A percentile compares a stretch with the other conserved stretches of the same genome.
phyloP scores from a whole-genome alignment of 2,888 invertebrate species.

The Clitarchus hookeri region DNA sequence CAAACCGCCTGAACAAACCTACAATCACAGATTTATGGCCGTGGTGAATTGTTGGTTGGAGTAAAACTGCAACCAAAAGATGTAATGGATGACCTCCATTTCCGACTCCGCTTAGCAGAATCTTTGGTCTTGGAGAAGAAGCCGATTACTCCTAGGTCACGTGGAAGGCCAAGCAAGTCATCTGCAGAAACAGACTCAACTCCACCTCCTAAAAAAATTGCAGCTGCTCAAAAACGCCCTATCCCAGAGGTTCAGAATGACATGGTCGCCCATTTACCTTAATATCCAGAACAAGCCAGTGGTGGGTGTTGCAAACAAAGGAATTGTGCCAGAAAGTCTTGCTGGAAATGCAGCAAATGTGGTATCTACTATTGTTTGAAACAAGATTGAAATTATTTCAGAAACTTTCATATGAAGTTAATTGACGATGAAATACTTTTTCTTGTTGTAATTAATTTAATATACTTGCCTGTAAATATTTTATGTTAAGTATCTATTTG shows the following conservation, averaged over 20 bases:
- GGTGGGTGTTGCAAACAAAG: neutral
- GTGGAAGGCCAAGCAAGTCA: slow-evolving; percentile 9
- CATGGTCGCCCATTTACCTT: neutral
- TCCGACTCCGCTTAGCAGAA: neutral
- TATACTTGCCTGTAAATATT: neutral
- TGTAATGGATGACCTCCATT: neutral
- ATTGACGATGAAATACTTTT: neutral
- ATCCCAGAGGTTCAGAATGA: neutral
- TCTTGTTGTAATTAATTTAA: neutral
- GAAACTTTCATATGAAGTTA: neutral
- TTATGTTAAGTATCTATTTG: neutral
- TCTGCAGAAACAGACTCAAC: neutral
- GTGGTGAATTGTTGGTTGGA: neutral
- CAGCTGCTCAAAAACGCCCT: neutral
- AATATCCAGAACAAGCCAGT: neutral
- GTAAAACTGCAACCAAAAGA: neutral
- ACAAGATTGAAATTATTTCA: neutral
- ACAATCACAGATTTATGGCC: too few species aligned
- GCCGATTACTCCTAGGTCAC: neutral
- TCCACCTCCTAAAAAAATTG: neutral
- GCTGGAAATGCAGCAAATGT: slow-evolving; percentile 9
- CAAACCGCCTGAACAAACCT: too few species aligned
- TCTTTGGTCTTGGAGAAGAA: neutral
- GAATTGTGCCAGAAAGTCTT: neutral
- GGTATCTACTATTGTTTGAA: neutral